Conservation (phyloP, 1,140 invertebrate genomes). For the Heliconius melpomene region DNA sequence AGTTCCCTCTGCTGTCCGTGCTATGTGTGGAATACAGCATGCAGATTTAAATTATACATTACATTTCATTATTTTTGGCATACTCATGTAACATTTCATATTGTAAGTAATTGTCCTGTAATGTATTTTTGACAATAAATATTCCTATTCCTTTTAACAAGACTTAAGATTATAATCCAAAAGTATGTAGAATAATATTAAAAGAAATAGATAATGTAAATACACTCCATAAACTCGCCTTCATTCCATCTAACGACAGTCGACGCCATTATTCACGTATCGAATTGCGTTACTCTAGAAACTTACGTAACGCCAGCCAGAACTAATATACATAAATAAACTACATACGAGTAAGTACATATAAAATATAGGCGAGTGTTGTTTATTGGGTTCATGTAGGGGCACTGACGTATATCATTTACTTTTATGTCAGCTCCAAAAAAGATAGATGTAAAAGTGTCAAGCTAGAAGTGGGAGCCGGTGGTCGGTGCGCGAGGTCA, state of each 20-base stretch:
- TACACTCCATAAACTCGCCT: neutral
- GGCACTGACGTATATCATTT: slow-evolving; percentile 66
- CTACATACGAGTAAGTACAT: neutral
- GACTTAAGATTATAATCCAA: too few relatives aligned
- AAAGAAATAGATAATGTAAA: neutral
- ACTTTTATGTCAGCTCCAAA: slow-evolving; percentile 77
- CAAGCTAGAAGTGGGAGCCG: slow-evolving; percentile 76
- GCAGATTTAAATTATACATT: neutral
- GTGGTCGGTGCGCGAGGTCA: slow-evolving; percentile 67
- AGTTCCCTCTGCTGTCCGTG: too few relatives aligned
- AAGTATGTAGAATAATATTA: neutral
- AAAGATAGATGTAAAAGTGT: slow-evolving; percentile 80
- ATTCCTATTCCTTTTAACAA: too few relatives aligned
- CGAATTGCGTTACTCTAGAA: neutral
- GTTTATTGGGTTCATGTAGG: slow-evolving; percentile 47
- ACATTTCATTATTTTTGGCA: neutral
- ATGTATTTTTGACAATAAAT: too few relatives aligned
- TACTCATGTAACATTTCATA: too few relatives aligned
- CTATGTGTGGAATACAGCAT: too few relatives aligned
- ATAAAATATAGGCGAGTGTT: slow-evolving; percentile 10
- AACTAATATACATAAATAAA: neutral
- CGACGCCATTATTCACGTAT: slow-evolving; percentile 10
- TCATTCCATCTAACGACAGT: neutral
- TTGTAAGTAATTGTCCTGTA: too few relatives aligned
- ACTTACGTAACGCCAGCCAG: neutral